These are phyloP conservation scores for Cylloceria caligata DNA, from an alignment of 2,888 invertebrate species.

Conservation along the genomic window DNA sequence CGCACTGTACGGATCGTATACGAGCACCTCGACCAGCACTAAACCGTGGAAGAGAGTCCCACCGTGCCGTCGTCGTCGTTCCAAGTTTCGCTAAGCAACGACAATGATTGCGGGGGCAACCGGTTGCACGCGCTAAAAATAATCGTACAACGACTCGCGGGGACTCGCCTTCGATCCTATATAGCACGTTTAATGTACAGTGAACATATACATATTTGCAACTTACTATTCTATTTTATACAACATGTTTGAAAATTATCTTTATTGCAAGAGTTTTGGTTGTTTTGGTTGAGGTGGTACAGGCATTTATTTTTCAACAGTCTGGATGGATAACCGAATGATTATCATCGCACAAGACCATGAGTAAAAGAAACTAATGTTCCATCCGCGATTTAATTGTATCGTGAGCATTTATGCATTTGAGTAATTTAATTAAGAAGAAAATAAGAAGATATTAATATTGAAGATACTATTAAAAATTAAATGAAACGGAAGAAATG, in stretches of 20 bases:
- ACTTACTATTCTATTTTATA: neutral
- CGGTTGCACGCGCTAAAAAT: slow-evolving; percentile 83
- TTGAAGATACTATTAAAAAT: neutral
- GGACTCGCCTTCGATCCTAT: slow-evolving; percentile 33
- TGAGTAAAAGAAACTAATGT: too few relatives aligned
- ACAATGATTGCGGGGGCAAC: slow-evolving; percentile 83
- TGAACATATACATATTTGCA: slow-evolving; percentile 13
- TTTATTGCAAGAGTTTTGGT: neutral
- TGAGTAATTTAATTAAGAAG: too few relatives aligned
- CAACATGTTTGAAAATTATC: neutral
- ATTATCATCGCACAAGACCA: too few relatives aligned
- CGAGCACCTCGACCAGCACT: slow-evolving; percentile 23
- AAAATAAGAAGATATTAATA: neutral
- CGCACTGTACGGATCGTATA: slow-evolving; percentile 15
- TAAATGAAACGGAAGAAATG: neutral
- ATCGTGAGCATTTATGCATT: too few relatives aligned
- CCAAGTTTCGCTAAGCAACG: slow-evolving; percentile 80
- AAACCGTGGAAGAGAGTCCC: slow-evolving; percentile 47
- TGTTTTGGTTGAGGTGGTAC: neutral
- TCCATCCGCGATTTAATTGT: too few relatives aligned
- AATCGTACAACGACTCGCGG: slow-evolving; percentile 59
- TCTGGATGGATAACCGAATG: neutral
- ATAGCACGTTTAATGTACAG: slow-evolving; percentile 14
- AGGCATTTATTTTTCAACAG: neutral
- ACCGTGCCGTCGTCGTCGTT: slow-evolving; percentile 61